Base-by-base conservation (phyloP, 2,888 invertebrate genomes). In the Leucania comma region DNA sequence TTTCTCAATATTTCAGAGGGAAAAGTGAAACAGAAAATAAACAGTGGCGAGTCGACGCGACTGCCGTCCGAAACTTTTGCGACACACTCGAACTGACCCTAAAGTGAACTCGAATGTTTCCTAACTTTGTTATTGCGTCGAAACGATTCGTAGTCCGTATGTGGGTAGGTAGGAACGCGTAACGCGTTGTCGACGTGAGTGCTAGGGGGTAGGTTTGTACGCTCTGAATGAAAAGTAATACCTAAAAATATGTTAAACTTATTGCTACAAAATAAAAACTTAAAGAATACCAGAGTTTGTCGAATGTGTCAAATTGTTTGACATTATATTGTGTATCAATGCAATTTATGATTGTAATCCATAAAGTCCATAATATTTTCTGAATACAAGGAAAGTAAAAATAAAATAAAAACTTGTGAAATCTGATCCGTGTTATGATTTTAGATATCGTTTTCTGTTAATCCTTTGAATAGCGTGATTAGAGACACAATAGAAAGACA, bases 91-190 rank as follows among this genome's bases (percentile, higher is more conserved):
- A 90, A 90, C 86, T 90, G 90, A 88, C 89, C 88, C 85, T 83
- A 82, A 84, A 90, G 86, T 85, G 86, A 82, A 83, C 89, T 90
- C 85, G 81, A 88, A 88, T 83, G 86, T 84, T 86, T 85, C 75
- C 81, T 87, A 90, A 91, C 90, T 91, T 90, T 87, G 87, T 90
- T 91, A 91, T 91, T 91, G 86, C 91, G 85, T 85, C 82, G 80
- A 68, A 75, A 79, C 73, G 65, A 46, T 79, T 72, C 71, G 48
- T 46, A 51, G 68, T 57, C n/a, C 5, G 2, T 58, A 61, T 32
- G 14, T 35, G 24, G 54, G 29, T 54, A 54, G 9, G 46, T 29
- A 26, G 0, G 22, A 14, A 42, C 22, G n/a, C 50, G 54, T 46
- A 17, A 24, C 38, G 24, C 29, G 38, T 32, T 22, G 26, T 35